These are phyloP conservation scores for Xestia xanthographa DNA, from an alignment of 2,888 invertebrate genomes.

Conservation along the genomic window DNA sequence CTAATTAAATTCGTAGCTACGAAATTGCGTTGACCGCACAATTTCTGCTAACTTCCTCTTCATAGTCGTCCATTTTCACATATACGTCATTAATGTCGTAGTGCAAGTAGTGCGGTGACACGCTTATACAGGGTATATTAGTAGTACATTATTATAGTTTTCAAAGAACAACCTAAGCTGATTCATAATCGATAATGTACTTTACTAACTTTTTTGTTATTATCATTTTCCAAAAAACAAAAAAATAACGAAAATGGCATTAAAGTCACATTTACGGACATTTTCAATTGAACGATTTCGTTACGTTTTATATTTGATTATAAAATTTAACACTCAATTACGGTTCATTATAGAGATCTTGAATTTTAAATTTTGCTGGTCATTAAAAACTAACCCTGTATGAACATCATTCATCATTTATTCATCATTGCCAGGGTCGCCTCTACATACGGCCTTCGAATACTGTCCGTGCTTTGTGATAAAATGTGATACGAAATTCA, in stretches of 20 bases:
- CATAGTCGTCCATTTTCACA: neutral
- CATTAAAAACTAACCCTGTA: neutral
- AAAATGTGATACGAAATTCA: neutral
- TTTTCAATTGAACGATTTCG: neutral
- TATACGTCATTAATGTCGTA: neutral
- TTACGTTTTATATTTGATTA: neutral
- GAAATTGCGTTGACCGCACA: neutral
- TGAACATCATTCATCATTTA: no score
- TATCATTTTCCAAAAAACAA: no score
- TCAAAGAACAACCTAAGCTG: neutral
- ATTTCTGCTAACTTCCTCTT: neutral
- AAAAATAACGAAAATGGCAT: neutral
- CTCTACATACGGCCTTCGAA: neutral
- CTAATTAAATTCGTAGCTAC: neutral
- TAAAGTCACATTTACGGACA: neutral
- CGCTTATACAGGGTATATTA: neutral
- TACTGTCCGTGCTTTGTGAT: constrained; percentile 1
- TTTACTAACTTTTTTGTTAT: no score
- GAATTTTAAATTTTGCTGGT: neutral
- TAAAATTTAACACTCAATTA: neutral
- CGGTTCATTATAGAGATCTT: neutral
- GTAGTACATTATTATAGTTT: no score
- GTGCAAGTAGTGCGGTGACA: neutral
- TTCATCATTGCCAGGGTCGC: neutral
- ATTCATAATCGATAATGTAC: neutral